phyloP scores from a whole-genome alignment of 2,113 vertebrate species.

The Scomber colias region DNA sequence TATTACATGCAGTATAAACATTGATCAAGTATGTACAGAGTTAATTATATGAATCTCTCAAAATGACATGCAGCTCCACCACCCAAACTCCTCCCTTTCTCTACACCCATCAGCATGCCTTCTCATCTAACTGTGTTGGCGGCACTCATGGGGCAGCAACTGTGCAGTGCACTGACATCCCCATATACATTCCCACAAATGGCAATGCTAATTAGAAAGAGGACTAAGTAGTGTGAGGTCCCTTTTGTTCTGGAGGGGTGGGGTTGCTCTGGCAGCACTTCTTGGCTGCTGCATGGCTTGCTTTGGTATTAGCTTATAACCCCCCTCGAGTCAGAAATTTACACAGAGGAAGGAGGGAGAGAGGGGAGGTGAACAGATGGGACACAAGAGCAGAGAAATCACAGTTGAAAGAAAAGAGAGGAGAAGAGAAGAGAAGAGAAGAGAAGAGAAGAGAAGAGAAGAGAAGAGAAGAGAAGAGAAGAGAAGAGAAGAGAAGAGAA shows the following conservation, averaged over 20 bases:
- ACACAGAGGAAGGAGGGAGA: slow-evolving; percentile 24
- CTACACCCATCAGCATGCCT: not conserved
- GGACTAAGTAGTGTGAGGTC: slow-evolving; percentile 53
- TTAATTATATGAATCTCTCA: slow-evolving; percentile 35
- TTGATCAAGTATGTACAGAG: not conserved
- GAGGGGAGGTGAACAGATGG: slow-evolving; percentile 26
- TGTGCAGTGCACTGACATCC: slow-evolving; percentile 28
- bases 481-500: not conserved
- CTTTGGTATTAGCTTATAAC: slow-evolving; percentile 71
- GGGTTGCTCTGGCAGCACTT: slow-evolving; percentile 66
- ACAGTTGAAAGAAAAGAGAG: no score
- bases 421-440: no score
- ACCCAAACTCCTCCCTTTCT: not conserved
- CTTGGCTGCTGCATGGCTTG: slow-evolving; percentile 54
- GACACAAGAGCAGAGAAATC: no score
- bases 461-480: not conserved
- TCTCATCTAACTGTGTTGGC: slow-evolving; percentile 28
- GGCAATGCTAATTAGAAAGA: slow-evolving; percentile 64
- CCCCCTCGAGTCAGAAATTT: slow-evolving; percentile 59
- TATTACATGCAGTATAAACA: no score
- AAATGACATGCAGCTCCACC: not conserved
- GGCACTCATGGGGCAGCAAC: slow-evolving; percentile 34
- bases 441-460: not conserved
- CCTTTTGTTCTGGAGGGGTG: slow-evolving; percentile 54
- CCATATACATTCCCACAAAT: slow-evolving; percentile 60